These are phyloP conservation scores for Larimichthys crocea DNA, from an alignment of 2,113 vertebrate genomes.

Conservation along the genomic window DNA sequence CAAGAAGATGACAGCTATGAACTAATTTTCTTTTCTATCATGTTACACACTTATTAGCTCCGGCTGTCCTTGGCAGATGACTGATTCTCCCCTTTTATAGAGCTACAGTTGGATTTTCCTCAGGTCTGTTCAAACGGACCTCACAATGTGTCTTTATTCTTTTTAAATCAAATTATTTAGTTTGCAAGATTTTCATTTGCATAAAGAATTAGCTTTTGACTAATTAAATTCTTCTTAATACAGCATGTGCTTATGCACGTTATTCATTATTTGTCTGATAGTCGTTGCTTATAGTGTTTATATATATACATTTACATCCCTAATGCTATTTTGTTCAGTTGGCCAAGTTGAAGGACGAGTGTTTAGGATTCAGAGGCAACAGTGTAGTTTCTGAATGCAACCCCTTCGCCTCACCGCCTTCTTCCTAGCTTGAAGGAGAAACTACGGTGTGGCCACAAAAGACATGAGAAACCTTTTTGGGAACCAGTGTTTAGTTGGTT, in stretches of 20 bases:
- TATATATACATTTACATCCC: background rate
- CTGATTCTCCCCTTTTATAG: conserved; percentile 68
- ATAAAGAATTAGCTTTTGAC: conserved; percentile 38
- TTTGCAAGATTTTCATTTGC: conserved; percentile 53
- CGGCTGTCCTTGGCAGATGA: conserved; percentile 78
- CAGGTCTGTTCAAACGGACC: conserved; percentile 58
- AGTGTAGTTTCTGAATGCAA: too few relatives aligned
- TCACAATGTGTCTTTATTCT: conserved; percentile 40
- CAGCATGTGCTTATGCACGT: background rate
- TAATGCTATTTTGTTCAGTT: background rate
- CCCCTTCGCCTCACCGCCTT: too few relatives aligned
- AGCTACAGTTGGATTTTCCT: conserved; percentile 68
- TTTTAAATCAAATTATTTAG: conserved; percentile 41
- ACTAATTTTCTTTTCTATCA: conserved; percentile 81
- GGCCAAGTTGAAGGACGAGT: background rate
- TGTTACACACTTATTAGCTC: conserved; percentile 82
- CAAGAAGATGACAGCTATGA: conserved; percentile 81
- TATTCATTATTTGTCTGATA: conserved; percentile 13
- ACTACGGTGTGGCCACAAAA: too few relatives aligned
- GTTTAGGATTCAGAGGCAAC: too few relatives aligned
- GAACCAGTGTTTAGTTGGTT: too few relatives aligned
- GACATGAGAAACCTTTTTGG: too few relatives aligned
- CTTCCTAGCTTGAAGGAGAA: too few relatives aligned
- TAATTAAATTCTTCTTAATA: conserved; percentile 34
- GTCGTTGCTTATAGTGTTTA: background rate